A percentile compares a stretch with the other conserved stretches of the same genome.
Conservation (phyloP, 2,888 invertebrate genomes). For the Microchrysa polita region DNA sequence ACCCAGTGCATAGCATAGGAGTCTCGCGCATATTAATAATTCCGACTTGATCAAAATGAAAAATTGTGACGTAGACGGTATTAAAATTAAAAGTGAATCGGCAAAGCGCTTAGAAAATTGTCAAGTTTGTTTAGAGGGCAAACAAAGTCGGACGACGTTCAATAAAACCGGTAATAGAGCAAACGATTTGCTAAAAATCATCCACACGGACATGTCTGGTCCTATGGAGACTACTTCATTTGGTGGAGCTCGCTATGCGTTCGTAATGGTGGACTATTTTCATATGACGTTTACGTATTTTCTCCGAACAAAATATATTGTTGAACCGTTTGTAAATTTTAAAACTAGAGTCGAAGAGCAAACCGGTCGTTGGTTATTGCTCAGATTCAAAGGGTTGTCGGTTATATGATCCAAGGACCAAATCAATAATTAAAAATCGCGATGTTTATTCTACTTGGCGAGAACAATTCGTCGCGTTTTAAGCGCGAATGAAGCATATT, state of each 20-base stretch:
- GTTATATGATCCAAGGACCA: too few relatives aligned
- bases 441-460: too few relatives aligned
- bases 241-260: constrained; percentile 39
- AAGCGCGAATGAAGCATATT: too few relatives aligned
- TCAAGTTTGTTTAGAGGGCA: constrained; percentile 33
- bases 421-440: too few relatives aligned
- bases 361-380: too few relatives aligned
- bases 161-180: background rate
- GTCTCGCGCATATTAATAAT: constrained; percentile 38
- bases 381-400: too few relatives aligned
- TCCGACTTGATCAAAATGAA: constrained; percentile 30
- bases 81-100: background rate
- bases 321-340: constrained; percentile 24
- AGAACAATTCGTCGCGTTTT: too few relatives aligned
- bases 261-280: constrained; percentile 27
- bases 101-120: constrained; percentile 20
- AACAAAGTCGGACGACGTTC: constrained; percentile 12
- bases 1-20: constrained; percentile 34
- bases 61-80: constrained; percentile 5
- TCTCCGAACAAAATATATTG: constrained; percentile 40
- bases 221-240: constrained; percentile 22
- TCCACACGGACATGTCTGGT: constrained; percentile 36
- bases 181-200: background rate
- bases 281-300: constrained; percentile 24
- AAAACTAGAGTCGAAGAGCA: constrained; percentile 39